phyloP scores from a whole-genome alignment of 2,888 invertebrate species.

The Drosophila borborema region DNA sequence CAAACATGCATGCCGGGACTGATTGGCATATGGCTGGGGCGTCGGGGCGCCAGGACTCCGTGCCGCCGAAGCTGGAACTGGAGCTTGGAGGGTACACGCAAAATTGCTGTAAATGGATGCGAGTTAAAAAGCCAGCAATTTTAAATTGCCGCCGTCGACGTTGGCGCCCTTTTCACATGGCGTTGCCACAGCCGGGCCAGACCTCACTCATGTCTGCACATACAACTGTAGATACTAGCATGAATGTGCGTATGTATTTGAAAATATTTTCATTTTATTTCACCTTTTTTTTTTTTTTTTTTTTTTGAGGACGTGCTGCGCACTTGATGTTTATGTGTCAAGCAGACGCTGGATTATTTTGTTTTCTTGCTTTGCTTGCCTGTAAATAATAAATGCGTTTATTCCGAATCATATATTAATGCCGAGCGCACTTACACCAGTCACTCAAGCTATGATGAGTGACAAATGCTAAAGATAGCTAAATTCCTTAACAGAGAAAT shows the following conservation, averaged over 20 bases:
- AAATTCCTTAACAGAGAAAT: too few species aligned
- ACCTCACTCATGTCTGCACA: background rate
- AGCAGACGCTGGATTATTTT: conserved; percentile 66
- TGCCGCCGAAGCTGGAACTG: background rate
- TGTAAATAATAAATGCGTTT: conserved; percentile 80
- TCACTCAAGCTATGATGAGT: background rate
- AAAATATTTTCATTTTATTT: conserved; percentile 18
- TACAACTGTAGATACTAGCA: background rate
- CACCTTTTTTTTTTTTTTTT: background rate
- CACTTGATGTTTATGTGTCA: conserved; percentile 80
- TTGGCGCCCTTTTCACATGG: conserved; percentile 40
- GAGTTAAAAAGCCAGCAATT: conserved; percentile 80
- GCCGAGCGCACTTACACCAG: conserved; percentile 53
- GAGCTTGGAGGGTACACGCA: conserved; percentile 41
- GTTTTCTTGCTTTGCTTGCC: conserved; percentile 47
- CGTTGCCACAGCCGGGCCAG: conserved; percentile 18
- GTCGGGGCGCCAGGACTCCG: background rate
- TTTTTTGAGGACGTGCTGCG: conserved; percentile 47
- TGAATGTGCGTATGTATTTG: background rate
- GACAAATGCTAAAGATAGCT: too few species aligned
- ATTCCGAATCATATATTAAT: conserved; percentile 73
- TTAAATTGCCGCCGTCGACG: conserved; percentile 74
- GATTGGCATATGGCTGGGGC: conserved; percentile 17
- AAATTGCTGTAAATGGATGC: conserved; percentile 81
- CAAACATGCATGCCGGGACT: conserved; percentile 32